Base-by-base conservation (phyloP, 2,888 invertebrate species). In the Caenorhabditis angaria region DNA sequence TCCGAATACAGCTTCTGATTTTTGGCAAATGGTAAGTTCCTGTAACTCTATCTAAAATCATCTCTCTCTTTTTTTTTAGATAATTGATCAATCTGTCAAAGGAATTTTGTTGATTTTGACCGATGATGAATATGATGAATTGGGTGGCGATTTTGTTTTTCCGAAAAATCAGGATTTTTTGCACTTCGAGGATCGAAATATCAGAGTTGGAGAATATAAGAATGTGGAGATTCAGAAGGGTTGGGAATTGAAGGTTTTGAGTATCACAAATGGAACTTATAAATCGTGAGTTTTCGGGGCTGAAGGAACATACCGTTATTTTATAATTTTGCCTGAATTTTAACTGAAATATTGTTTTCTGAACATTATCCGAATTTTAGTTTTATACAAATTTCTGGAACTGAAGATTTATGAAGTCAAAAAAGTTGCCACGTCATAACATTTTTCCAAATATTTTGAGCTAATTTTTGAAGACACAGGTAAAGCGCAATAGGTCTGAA, bases 131-230 rank as follows among this genome's bases (percentile, higher is more conserved):
- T 76, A 65, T 55, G 61, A 66, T 10, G n/a, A 35, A 6, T 69
- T 74, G 48, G 70, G 62, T 0, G 77, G 68, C 8, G 61, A 64
- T 24, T 48, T 50, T 54, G 20, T 51, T 2, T 51, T 22, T 28
- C 14, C 12, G n/a, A 54, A 32, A 62, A 66, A 12, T 47, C 69
- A 67, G 28, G 79, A 79, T 50, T 79, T 79, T 28, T 32, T 79
- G n/a, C 61, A 70, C 29, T 79, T 70, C 50, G 66, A 68, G 5
- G 59, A 70, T 6, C 61, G 65, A 18, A 62, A 61, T 32, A 72
- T 79, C 18, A 69, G 76, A n/a, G 76, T 79, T 24, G 79, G 79
- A 10, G 76, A 76, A 22, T 77, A 77, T 61, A 66, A 68, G 12
- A 61, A 65, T 24, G 41, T 72, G 10, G 70, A 72, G 25, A 47